Evolutionary conservation across 2,888 invertebrate genomes (phyloP).

Genomic region (Acronicta aceris): DNA sequence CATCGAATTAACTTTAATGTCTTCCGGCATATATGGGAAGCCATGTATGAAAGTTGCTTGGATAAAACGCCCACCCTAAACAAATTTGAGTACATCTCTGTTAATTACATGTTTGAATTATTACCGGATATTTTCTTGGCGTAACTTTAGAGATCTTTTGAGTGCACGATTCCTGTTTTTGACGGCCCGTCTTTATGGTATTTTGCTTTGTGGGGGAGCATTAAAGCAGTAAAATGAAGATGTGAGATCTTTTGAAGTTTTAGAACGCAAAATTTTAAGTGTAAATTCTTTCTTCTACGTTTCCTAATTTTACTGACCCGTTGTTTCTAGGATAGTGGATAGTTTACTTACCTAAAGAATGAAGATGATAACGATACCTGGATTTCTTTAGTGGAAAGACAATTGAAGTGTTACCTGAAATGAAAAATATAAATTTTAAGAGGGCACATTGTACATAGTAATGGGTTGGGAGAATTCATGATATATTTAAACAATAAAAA

Average conservation of each 20-base stretch:
- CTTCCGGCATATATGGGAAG: constrained; percentile 22
- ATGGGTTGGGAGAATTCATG: too few species aligned
- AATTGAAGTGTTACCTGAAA: neutral
- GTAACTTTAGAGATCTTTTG: constrained; percentile 10
- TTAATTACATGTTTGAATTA: constrained; percentile 48
- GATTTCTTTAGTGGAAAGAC: neutral
- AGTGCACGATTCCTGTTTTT: constrained; percentile 22
- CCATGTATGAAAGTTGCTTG: constrained; percentile 22
- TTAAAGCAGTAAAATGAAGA: constrained; percentile 2
- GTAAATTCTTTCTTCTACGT: neutral
- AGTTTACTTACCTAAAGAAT: neutral
- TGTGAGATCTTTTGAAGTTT: constrained; percentile 15
- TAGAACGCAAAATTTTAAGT: neutral
- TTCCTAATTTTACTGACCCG: neutral
- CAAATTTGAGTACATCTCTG: constrained; percentile 37
- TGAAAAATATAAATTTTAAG: neutral
- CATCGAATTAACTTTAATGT: constrained; percentile 52
- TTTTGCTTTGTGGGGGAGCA: constrained; percentile 7
- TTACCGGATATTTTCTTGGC: constrained; percentile 34
- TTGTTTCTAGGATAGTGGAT: neutral
- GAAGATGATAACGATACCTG: neutral
- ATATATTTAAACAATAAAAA: too few species aligned
- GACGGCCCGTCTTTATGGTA: constrained; percentile 7
- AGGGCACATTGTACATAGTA: too few species aligned
- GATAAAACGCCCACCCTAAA: constrained; percentile 20